Percentiles rank a stretch among this genome's conserved stretches.
Evolutionary conservation across 2,113 vertebrate genomes (phyloP).

Genomic region (Cebidichthys violaceus): DNA sequence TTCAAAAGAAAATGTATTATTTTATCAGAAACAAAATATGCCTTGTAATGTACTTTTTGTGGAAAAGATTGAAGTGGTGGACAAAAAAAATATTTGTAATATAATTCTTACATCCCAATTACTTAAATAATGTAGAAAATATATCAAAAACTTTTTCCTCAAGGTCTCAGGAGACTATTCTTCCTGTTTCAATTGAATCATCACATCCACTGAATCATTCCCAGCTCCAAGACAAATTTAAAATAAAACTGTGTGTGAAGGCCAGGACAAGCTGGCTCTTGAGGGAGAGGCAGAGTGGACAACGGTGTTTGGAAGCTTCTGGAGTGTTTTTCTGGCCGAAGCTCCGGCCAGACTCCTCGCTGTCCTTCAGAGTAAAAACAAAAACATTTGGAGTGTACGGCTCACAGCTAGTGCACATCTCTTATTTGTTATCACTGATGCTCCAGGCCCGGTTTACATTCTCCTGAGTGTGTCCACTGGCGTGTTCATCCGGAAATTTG

Average conservation of each 20-base stretch:
- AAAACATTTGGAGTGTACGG: constrained; percentile 75
- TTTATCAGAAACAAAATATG: not conserved
- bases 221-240: not conserved
- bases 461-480: constrained; percentile 74
- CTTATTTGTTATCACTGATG: constrained; percentile 81
- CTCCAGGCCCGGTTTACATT: constrained; percentile 82
- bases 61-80: not conserved
- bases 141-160: not conserved
- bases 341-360: constrained; percentile 70
- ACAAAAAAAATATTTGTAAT: not conserved
- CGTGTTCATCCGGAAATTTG: constrained; percentile 77
- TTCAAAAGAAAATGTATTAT: not conserved
- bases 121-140: not conserved
- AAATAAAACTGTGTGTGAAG: constrained; percentile 34
- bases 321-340: constrained; percentile 77
- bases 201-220: constrained; percentile 27
- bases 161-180: not conserved
- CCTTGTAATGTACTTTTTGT: not conserved
- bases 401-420: constrained; percentile 74
- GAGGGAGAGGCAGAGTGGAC: constrained; percentile 50
- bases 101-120: not conserved
- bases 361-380: constrained; percentile 78
- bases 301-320: constrained; percentile 64
- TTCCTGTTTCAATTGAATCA: constrained; percentile 37
- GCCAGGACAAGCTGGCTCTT: constrained; percentile 39